Base-by-base conservation (phyloP, 1,140 invertebrate genomes). In the Lordiphosa mommai region DNA sequence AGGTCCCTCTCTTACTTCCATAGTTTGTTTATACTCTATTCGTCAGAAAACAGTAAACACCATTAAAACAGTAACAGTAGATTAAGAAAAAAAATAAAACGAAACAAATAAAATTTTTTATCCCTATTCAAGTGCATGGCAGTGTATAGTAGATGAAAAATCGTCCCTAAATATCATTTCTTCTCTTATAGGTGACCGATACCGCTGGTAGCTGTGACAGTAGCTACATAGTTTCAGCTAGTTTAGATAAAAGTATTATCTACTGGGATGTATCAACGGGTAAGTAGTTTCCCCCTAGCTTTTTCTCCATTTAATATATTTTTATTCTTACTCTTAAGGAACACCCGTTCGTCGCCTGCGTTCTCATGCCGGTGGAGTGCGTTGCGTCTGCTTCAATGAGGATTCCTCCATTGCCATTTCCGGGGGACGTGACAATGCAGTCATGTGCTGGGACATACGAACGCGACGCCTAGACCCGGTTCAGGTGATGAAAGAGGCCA, bases 331-430 rank as follows among this genome's bases (percentile, higher is more conserved):
- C n/a, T n/a, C n/a, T n/a, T n/a, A n/a, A 77, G 73, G 76, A 2
- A 92, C 95, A 64, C 93, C 95, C 1, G 55, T 97, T 10, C 90
- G 96, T 23, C 93, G 97, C 65, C 94, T 95, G 56, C 91, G 97
- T 74, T 94, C 94, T 10, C 98, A 99, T 90, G 94, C 94, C n/a
- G 94, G 94, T 2, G 92, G 93, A 14, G 94, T 99, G 0, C 97
- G 94, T 52, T 95, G 95, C 89, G 94, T 99, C 0, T 91, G 92
- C 76, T 99, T 96, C 85, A 99, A 99, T 90, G 97, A 99, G 90
- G 96, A 99, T 87, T 98, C 97, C 0, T 93, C 94, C 3, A 92
- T 99, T 69, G 94, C 86, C 7, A 88, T 88, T 46, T 98, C 97
- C 47, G 98, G 97, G 3, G 96, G 96, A 14, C 91, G 96, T 30